Conservation (phyloP, 2,113 vertebrate species). For the Poicephalus meyeri region DNA sequence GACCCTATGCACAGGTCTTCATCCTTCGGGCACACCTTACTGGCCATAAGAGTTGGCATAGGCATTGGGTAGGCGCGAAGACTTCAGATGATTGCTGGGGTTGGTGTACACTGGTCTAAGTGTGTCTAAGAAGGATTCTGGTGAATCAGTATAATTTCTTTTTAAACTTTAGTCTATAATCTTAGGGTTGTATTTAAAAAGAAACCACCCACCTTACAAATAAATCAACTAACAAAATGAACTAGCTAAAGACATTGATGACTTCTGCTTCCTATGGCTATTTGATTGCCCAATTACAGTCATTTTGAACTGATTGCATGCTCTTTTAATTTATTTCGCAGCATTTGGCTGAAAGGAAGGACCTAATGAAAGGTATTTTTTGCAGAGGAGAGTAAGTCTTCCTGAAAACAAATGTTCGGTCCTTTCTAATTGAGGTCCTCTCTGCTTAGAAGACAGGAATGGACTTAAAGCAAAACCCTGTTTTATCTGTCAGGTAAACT, state of each 20-base stretch:
- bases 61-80: background rate
- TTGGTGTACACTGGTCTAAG: background rate
- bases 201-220: background rate
- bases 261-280: constrained; percentile 45
- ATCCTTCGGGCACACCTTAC: background rate
- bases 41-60: background rate
- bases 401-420: background rate
- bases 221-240: constrained; percentile 17
- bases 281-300: constrained; percentile 66
- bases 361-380: constrained; percentile 28
- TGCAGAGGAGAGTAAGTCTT: background rate
- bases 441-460: background rate
- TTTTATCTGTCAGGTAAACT: background rate
- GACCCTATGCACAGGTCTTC: background rate
- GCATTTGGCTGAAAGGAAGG: constrained; percentile 17
- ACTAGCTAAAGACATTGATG: constrained; percentile 28
- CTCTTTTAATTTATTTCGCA: constrained; percentile 75
- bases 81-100: background rate
- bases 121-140: constrained; percentile 5
- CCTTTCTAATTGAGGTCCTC: background rate
- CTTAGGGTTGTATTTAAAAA: background rate
- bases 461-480: background rate
- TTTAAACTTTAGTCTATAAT: constrained; percentile 35
- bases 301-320: constrained; percentile 65
- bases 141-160: background rate